Evolutionary conservation across 2,113 vertebrate species (phyloP).

Genomic region (Cyprinodon brontotheroides): DNA sequence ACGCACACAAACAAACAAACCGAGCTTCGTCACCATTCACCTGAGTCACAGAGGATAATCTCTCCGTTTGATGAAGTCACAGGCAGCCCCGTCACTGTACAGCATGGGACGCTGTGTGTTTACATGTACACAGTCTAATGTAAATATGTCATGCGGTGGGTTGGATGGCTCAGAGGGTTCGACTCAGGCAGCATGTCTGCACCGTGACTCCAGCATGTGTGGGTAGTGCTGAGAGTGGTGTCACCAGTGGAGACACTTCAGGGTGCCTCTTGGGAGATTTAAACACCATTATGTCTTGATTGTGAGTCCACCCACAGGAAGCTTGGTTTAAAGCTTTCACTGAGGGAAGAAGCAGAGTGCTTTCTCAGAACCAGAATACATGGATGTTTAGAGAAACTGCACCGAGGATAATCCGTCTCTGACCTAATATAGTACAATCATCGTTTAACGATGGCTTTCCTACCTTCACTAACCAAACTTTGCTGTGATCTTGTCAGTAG

Average conservation of each 20-base stretch:
- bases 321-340: constrained; percentile 29
- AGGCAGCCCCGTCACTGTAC: constrained; percentile 55
- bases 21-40: constrained; percentile 62
- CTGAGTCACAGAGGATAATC: constrained; percentile 73
- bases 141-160: constrained; percentile 68
- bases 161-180: constrained; percentile 62
- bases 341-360: background rate
- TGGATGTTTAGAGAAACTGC: background rate
- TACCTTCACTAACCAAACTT: background rate
- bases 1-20: constrained; percentile 56
- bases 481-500: too few species aligned
- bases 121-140: constrained; percentile 54
- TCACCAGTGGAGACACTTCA: constrained; percentile 63
- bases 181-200: constrained; percentile 56
- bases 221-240: constrained; percentile 61
- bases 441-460: background rate
- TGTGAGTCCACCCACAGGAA: constrained; percentile 49
- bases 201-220: constrained; percentile 64
- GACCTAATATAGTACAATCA: background rate
- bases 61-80: constrained; percentile 69
- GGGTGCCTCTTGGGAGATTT: constrained; percentile 60
- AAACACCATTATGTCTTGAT: constrained; percentile 53
- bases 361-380: background rate
- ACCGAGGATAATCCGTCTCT: background rate
- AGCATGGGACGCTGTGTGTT: constrained; percentile 42